These are phyloP conservation scores for Heliconius ethilla DNA, from an alignment of 2,888 invertebrate species.

Conservation along the genomic window DNA sequence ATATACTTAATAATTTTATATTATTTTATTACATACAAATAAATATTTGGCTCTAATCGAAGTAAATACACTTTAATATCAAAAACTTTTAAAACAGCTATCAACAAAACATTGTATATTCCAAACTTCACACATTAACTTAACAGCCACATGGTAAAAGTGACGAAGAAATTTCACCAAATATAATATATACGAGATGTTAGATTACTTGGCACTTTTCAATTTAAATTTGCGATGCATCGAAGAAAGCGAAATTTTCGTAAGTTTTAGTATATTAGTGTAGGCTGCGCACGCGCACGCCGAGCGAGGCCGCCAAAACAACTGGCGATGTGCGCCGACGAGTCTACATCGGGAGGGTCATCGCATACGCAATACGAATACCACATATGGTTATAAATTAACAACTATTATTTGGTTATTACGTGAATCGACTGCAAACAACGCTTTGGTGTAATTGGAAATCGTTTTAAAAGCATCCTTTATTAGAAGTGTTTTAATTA, in stretches of 20 bases:
- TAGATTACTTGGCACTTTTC: constrained; percentile 47
- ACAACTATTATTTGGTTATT: constrained; percentile 38
- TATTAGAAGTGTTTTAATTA: constrained; percentile 23
- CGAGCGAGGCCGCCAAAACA: constrained; percentile 69
- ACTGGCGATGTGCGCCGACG: constrained; percentile 67
- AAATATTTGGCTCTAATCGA: constrained; percentile 50
- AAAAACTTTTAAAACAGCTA: not conserved
- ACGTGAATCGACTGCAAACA: constrained; percentile 37
- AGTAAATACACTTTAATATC: not conserved
- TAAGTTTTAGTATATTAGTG: constrained; percentile 37
- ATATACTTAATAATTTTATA: not conserved
- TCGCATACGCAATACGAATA: constrained; percentile 38
- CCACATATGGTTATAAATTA: constrained; percentile 40
- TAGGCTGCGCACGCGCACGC: constrained; percentile 63
- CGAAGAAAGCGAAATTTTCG: constrained; percentile 47
- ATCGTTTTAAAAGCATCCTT: constrained; percentile 26
- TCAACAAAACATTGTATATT: constrained; percentile 16
- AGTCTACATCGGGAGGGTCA: constrained; percentile 57
- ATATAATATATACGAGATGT: constrained; percentile 37
- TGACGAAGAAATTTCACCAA: constrained; percentile 43
- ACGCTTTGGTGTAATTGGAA: constrained; percentile 7
- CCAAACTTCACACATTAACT: constrained; percentile 17
- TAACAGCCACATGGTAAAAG: constrained; percentile 28
- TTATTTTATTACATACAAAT: constrained; percentile 28
- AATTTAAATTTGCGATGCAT: constrained; percentile 47